Evolutionary conservation across 2,888 invertebrate genomes (phyloP).

Genomic region (Petrolisthes manimaculis): DNA sequence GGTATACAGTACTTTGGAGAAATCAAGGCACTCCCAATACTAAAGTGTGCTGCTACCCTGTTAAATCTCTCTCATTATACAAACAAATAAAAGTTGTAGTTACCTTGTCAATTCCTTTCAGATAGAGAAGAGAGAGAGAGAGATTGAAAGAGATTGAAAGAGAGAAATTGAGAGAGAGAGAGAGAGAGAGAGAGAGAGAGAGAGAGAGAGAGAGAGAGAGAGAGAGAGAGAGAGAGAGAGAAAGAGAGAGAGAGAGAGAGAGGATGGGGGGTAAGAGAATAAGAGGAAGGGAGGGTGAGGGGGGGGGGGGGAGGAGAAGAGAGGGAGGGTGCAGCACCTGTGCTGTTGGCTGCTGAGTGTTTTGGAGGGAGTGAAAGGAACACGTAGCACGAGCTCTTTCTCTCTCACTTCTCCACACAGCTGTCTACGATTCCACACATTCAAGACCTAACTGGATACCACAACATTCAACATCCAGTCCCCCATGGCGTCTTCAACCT

Average conservation of each 20-base stretch:
- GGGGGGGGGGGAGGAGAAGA: neutral
- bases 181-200: conserved; percentile 22
- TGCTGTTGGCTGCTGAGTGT: neutral
- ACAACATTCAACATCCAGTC: too few species aligned
- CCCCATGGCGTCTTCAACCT: too few species aligned
- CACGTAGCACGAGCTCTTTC: neutral
- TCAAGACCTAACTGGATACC: conserved; percentile 75
- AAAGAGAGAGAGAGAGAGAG: neutral
- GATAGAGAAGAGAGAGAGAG: neutral
- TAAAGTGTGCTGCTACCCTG: too few species aligned
- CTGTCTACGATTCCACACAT: conserved; percentile 72
- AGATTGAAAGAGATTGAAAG: neutral
- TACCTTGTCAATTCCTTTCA: neutral
- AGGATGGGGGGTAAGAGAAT: neutral
- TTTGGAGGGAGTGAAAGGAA: neutral
- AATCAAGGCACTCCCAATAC: too few species aligned
- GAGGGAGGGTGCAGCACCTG: neutral
- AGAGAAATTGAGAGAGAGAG: conserved; percentile 2
- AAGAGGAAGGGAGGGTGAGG: neutral
- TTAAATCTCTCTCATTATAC: too few species aligned
- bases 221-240: neutral
- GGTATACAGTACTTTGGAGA: too few species aligned
- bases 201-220: conserved; percentile 22
- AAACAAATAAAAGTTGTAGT: too few species aligned
- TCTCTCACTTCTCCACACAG: neutral